phyloP scores from a whole-genome alignment of 1,140 invertebrate genomes.

The Cepaea nemoralis region DNA sequence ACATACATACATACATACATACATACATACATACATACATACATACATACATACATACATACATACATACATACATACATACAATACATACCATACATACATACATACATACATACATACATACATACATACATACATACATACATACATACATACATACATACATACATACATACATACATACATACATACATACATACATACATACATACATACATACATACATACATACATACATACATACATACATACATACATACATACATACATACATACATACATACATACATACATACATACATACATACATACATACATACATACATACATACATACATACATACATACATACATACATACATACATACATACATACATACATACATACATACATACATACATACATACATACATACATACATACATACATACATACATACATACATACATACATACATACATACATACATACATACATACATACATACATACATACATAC shows the following conservation, averaged over 20 bases:
- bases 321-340: not conserved
- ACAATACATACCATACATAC: too few relatives aligned
- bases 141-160: not conserved
- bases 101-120: too few relatives aligned
- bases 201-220: too few relatives aligned
- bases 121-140: too few relatives aligned
- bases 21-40: not conserved
- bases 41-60: not conserved
- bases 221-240: not conserved
- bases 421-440: not conserved
- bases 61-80: not conserved
- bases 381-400: not conserved
- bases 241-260: not conserved
- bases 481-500: not conserved
- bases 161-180: not conserved
- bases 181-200: too few relatives aligned
- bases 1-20: not conserved
- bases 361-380: not conserved
- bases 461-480: not conserved
- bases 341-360: conserved; percentile 3
- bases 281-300: not conserved
- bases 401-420: not conserved
- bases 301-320: not conserved
- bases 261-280: not conserved
- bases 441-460: not conserved